phyloP scores from a whole-genome alignment of 2,113 vertebrate species.

The Albula glossodonta region DNA sequence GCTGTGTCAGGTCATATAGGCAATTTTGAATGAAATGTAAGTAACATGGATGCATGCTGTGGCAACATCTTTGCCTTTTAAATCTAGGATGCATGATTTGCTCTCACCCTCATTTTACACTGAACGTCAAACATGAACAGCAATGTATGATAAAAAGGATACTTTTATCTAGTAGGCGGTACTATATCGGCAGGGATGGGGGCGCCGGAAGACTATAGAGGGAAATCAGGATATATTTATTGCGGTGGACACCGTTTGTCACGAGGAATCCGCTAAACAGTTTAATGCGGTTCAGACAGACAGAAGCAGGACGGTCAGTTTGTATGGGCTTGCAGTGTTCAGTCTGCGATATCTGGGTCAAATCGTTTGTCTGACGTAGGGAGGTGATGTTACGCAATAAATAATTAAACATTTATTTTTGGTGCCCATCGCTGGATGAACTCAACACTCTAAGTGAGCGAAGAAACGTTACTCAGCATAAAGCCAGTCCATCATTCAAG shows the following conservation, averaged over 20 bases:
- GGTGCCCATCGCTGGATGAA: background rate
- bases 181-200: no score
- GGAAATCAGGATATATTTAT: background rate
- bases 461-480: background rate
- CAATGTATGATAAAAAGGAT: no score
- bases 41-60: background rate
- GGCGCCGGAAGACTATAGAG: background rate
- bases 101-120: no score
- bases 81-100: no score
- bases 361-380: slow-evolving; percentile 4
- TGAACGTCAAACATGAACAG: no score
- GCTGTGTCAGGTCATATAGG: background rate
- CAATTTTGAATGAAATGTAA: background rate
- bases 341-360: background rate
- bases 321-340: background rate
- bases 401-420: background rate
- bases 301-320: background rate
- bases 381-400: background rate
- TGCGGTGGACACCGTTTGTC: background rate
- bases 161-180: no score
- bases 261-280: background rate
- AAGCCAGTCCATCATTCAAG: no score
- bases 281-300: background rate
- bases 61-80: no score
- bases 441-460: background rate